Evolutionary conservation across 2,113 vertebrate species (phyloP).

Genomic region (Hippocampus comes): DNA sequence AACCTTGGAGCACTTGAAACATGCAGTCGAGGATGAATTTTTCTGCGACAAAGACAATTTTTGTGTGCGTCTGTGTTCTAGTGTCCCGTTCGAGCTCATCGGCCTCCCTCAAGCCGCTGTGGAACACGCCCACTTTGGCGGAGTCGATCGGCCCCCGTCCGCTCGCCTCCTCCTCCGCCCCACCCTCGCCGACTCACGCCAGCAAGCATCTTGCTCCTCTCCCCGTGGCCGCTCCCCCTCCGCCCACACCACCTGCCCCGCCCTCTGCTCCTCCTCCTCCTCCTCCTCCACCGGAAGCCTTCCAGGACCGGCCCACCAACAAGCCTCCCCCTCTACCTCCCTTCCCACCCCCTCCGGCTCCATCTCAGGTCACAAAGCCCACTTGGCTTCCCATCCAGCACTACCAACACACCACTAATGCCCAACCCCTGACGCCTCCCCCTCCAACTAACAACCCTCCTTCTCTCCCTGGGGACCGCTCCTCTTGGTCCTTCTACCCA

Average conservation of each 20-base stretch:
- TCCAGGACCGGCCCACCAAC: constrained; percentile 65
- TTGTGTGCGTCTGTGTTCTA: constrained; percentile 37
- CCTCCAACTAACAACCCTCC: constrained; percentile 67
- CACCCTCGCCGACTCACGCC: constrained; percentile 62
- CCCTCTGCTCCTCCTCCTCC: constrained; percentile 52
- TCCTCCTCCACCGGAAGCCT: constrained; percentile 48
- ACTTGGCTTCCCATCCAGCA: constrained; percentile 71
- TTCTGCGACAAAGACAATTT: background rate
- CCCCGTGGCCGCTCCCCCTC: constrained; percentile 42
- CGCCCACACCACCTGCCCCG: constrained; percentile 35
- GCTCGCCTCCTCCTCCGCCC: constrained; percentile 57
- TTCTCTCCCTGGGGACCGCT: constrained; percentile 59
- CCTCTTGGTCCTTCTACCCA: constrained; percentile 52
- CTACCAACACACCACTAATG: constrained; percentile 35
- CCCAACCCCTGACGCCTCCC: constrained; percentile 51
- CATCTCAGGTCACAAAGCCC: constrained; percentile 68
- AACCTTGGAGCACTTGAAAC: too few relatives aligned
- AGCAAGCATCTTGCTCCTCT: constrained; percentile 45
- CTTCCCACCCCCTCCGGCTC: constrained; percentile 57
- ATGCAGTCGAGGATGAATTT: background rate
- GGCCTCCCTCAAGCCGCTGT: constrained; percentile 67
- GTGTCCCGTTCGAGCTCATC: constrained; percentile 71
- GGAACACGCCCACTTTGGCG: constrained; percentile 59
- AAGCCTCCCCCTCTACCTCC: constrained; percentile 54
- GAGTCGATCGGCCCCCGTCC: constrained; percentile 50